Evolutionary conservation across 2,888 invertebrate species (phyloP), one percentile per base, ranked within the genome.

Genomic region (Stegana nigrithorax): DNA sequence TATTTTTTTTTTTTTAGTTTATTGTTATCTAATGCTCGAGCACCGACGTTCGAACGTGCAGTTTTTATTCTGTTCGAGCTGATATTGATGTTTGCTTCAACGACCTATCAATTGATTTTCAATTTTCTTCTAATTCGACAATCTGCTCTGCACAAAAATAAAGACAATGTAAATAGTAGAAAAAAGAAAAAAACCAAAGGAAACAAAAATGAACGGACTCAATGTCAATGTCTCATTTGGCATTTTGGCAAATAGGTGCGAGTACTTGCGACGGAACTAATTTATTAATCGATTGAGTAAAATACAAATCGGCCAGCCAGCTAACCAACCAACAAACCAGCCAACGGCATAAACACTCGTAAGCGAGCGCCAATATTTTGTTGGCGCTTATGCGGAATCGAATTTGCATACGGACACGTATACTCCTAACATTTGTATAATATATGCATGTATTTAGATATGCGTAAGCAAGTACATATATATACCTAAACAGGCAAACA

Each of bases 141-240:
- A n/a, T n/a, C n/a, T n/a, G n/a, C n/a, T n/a, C n/a, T n/a, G n/a
- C n/a, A n/a, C n/a, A n/a, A n/a, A n/a, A n/a, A n/a, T n/a, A n/a
- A n/a, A n/a, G n/a, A n/a, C n/a, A n/a, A n/a, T n/a, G n/a, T n/a
- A n/a, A n/a, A n/a, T n/a, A n/a, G n/a, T n/a, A n/a, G n/a, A n/a
- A n/a, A n/a, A n/a, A 32, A 3, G n/a, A 36, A 36, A 36, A 36
- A 36, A 36, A 36, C 10, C 10, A 36, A 36, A 36, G n/a, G n/a
- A 36, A 36, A 36, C 10, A 36, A 32, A 32, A 12, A 32, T n/a
- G n/a, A n/a, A 12, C 47, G 21, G 63, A 70, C 71, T 77, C 75
- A 76, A 76, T 76, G 75, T 76, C 75, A 76, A 76, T 76, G 80
- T 67, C 75, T 76, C 80, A 77, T 75, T n/a, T 79, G 75, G 72